Evolutionary conservation across 2,888 invertebrate genomes (phyloP).

Genomic region (Rhagophthalmus giganteus): DNA sequence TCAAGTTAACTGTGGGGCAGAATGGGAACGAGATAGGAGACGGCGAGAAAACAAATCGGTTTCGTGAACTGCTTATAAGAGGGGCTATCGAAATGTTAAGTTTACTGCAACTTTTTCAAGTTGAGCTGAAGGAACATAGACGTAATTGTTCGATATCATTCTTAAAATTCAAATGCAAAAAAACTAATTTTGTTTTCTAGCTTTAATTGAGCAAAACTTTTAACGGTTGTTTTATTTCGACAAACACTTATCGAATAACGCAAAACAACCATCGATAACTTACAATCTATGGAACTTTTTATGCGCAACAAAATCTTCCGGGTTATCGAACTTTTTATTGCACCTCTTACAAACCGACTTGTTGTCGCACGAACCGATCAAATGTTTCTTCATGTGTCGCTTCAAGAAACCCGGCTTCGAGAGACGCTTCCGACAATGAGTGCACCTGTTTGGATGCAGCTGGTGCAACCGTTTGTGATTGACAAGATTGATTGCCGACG

Average conservation of each 20-base stretch:
- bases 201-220: too few relatives aligned
- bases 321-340: neutral
- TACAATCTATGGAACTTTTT: neutral
- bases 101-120: too few relatives aligned
- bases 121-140: too few relatives aligned
- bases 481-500: conserved; percentile 3
- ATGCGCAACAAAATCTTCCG: neutral
- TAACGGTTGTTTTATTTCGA: neutral
- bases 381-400: conserved; percentile 7
- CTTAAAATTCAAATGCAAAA: too few relatives aligned
- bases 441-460: conserved; percentile 7
- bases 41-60: too few relatives aligned
- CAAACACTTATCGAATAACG: neutral
- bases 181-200: too few relatives aligned
- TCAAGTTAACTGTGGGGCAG: too few relatives aligned
- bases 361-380: neutral
- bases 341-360: neutral
- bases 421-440: conserved; percentile 10
- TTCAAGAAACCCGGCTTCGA: conserved; percentile 8
- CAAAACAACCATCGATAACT: neutral
- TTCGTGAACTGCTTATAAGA: too few relatives aligned
- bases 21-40: too few relatives aligned
- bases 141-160: too few relatives aligned
- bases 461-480: conserved; percentile 9
- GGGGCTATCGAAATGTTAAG: too few relatives aligned